Evolutionary conservation across 2,888 invertebrate genomes (phyloP).

Genomic region (Lasioglossum leucozonium): DNA sequence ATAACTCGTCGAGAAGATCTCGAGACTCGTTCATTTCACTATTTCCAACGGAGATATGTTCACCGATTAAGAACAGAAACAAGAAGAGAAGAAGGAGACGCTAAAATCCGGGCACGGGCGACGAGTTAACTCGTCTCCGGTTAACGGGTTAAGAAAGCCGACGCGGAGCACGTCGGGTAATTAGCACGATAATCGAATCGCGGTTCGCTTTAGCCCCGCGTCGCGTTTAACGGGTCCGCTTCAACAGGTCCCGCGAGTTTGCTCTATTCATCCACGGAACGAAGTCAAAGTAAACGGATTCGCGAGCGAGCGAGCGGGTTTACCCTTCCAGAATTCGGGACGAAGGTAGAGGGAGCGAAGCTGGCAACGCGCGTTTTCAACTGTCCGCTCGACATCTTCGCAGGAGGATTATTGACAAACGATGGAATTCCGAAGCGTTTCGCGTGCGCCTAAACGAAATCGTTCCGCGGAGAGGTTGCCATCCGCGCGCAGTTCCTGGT

Average conservation of each 20-base stretch:
- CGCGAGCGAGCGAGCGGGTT: background rate
- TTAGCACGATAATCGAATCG: conserved; percentile 4
- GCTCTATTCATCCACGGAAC: background rate
- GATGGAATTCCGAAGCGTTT: background rate
- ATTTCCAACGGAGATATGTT: background rate
- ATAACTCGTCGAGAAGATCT: too few species aligned
- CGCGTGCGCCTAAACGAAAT: conserved; percentile 14
- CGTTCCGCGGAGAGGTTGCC: background rate
- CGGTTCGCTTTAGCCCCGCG: background rate
- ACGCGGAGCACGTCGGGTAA: background rate
- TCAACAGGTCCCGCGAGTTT: conserved; percentile 21
- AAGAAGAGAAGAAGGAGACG: background rate
- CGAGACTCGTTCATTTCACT: too few species aligned
- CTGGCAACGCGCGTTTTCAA: background rate
- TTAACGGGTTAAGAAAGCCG: conserved; percentile 2
- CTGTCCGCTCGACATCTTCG: background rate
- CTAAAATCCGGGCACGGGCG: background rate
- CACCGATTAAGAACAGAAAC: background rate
- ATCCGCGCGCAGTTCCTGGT: conserved; percentile 37
- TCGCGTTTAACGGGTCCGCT: background rate
- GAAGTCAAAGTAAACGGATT: conserved; percentile 17
- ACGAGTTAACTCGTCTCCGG: background rate
- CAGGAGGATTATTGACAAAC: background rate
- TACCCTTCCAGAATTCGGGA: background rate
- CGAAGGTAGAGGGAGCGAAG: background rate